Base-by-base conservation (phyloP, 2,888 invertebrate species). In the Luperina nickerlii region DNA sequence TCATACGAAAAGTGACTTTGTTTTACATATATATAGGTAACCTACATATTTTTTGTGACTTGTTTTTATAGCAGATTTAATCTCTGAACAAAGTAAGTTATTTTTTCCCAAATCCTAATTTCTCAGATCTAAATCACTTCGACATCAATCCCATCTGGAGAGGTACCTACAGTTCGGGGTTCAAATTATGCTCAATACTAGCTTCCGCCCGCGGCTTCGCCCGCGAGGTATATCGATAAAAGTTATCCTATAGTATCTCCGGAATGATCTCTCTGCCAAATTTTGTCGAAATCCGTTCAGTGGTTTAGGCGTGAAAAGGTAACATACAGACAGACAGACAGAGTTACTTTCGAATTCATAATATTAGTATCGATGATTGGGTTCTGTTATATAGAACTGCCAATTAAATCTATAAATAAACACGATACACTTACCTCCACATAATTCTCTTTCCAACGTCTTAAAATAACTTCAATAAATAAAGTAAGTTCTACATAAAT, bases 371-470 rank as follows among this genome's bases (percentile, higher is more conserved):
- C 4, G 38, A 38, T 18, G 6, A 79, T 57, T 65, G 11, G 3
- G 20, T n/a, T 45, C 5, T 65, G 48, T 38, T 27, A 78, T 18
- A 7, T 48, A 51, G 15, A 32, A 69, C 32, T 74, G 11, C 2
- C n/a, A 60, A 45, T 51, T 63, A 60, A 70, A 70, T n/a, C 15
- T 9, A 51, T 62, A 60, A 75, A 57, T 74, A 68, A 15, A 4
- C 2, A 60, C 13, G 11, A 38, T 0, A 65, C 7, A 27, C 38
- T 9, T 13, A 27, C 9, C 11, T 18, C 4, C 18, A 18, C 1
- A 63, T 27, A 57, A 63, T 51, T 81, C 15, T 60, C 24, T 38
- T 57, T 5, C 15, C 0, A 48, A 13, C 48, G 9, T 63, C n/a
- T 7, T 13, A 38, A 71, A 63, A 68, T 76, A 72, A 62, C 15